Evolutionary conservation across 2,888 invertebrate species (phyloP), one percentile per base, ranked within the genome.

Genomic region (Sialis lutaria): DNA sequence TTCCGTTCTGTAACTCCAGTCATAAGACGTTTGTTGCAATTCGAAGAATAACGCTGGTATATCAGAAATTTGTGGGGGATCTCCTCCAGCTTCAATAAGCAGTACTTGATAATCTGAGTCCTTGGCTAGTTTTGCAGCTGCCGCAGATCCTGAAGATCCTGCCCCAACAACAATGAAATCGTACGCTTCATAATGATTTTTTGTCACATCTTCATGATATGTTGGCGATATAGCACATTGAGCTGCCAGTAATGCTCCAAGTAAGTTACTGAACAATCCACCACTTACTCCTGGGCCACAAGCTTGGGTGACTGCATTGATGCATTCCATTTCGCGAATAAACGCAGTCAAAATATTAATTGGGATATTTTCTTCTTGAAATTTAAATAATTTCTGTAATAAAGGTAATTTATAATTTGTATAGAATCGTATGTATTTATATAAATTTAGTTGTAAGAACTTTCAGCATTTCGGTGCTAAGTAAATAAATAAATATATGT

Each of bases 151-250:
- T 5, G 60, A 63, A 2, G 62, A 62, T 5, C 65, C 65, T 2
- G 56, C 64, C 5, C 65, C 65, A 43, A 72, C 67, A 45, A 73
- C 67, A 32, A 73, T 63, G 58, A 70, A 72, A 50, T 72, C 71
- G 53, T 67, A 73, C 49, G 32, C 45, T 45, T 31, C 47, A 7
- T 12, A 9, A 13, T 42, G 34, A 10, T 42, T 33, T 30, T 13
- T 34, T 31, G 42, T 42, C n/a, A 12, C 30, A n/a, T 47, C 47
- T 6, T 35, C 34, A 4, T 42, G 47, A 42, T 47, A 42, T 3
- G 42, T 12, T 3, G 47, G 42, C 9, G 30, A 32, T 22, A 47
- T 7, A 30, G 42, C 42, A 42, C 47, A 47, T 13, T 47, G 47
- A 7, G 42, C 22, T 7, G 37, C 42, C 6, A 47, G 10, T 42